Percentiles rank a stretch among this genome's conserved stretches.
Evolutionary conservation across 2,113 vertebrate genomes (phyloP).

Genomic region (Halcyon senegalensis): DNA sequence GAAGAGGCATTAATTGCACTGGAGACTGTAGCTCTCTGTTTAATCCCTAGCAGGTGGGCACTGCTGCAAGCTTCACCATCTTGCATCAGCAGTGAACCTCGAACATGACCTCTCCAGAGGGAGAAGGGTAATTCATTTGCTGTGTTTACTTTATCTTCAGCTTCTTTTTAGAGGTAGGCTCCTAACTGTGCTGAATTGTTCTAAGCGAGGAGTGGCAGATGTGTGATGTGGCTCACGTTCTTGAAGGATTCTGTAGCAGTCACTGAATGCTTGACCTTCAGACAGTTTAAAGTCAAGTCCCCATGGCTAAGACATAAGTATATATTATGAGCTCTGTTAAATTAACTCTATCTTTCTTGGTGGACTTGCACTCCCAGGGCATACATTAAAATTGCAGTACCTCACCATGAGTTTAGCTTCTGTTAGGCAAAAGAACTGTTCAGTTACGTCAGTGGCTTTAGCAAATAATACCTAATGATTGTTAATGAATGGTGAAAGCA

Average conservation of each 20-base stretch:
- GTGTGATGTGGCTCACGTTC: constrained; percentile 5
- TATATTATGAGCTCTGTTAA: constrained; percentile 38
- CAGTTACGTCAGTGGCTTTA: not conserved
- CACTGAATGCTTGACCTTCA: constrained; percentile 34
- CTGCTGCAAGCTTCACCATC: constrained; percentile 54
- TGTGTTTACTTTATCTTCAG: constrained; percentile 67
- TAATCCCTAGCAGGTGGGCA: constrained; percentile 74
- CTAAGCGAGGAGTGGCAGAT: constrained; percentile 60
- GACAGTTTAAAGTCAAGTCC: constrained; percentile 45
- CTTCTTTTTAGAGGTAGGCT: constrained; percentile 48
- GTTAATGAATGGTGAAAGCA: not conserved
- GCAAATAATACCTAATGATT: not conserved
- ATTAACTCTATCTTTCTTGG: constrained; percentile 21
- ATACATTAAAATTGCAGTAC: constrained; percentile 15
- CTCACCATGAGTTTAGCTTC: not conserved
- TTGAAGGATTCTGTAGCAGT: constrained; percentile 26
- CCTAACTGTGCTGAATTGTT: constrained; percentile 70
- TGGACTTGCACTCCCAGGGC: constrained; percentile 35
- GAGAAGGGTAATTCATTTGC: constrained; percentile 59
- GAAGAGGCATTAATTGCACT: constrained; percentile 40
- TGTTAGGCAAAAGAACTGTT: not conserved
- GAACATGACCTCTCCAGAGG: constrained; percentile 51
- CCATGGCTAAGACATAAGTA: not conserved
- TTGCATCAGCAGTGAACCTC: constrained; percentile 70
- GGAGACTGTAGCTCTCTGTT: constrained; percentile 62